Evolutionary conservation across 2,888 invertebrate genomes (phyloP).

Genomic region (Patella caerulea): DNA sequence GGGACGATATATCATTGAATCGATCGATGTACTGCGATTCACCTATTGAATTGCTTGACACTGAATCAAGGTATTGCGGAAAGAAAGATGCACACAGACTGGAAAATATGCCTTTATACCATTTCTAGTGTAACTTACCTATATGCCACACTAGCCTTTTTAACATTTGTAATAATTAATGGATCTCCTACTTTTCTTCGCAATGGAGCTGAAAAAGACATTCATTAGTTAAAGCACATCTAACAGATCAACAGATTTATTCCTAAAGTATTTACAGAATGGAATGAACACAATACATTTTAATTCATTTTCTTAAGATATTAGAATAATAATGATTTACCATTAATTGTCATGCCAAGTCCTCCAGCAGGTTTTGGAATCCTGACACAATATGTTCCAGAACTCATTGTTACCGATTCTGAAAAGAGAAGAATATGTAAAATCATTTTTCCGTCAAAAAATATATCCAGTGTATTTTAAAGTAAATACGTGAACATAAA

Average conservation of each 20-base stretch:
- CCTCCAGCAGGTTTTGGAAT: constrained; percentile 81
- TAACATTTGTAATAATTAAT: constrained; percentile 89
- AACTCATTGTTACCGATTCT: constrained; percentile 90
- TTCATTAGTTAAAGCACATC: not conserved
- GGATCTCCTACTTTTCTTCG: constrained; percentile 75
- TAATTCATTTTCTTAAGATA: not conserved
- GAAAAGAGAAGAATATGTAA: constrained; percentile 25
- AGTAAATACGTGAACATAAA: too few relatives aligned
- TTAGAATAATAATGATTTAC: constrained; percentile 70
- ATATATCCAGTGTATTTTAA: too few relatives aligned
- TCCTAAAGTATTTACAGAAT: too few relatives aligned
- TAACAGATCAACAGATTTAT: too few relatives aligned
- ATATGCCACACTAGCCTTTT: constrained; percentile 91
- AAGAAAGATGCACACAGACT: too few relatives aligned
- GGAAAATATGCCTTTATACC: too few relatives aligned
- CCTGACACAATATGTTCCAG: constrained; percentile 91
- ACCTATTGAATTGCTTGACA: too few relatives aligned
- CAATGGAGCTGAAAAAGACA: constrained; percentile 46
- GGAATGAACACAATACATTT: not conserved
- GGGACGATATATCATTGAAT: too few relatives aligned
- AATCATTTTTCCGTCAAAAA: too few relatives aligned
- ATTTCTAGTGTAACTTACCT: constrained; percentile 50
- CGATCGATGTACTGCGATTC: too few relatives aligned
- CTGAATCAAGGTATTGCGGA: too few relatives aligned
- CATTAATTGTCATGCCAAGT: constrained; percentile 91